Base-by-base conservation (phyloP, 2,113 vertebrate genomes). In the Myodes glareolus region DNA sequence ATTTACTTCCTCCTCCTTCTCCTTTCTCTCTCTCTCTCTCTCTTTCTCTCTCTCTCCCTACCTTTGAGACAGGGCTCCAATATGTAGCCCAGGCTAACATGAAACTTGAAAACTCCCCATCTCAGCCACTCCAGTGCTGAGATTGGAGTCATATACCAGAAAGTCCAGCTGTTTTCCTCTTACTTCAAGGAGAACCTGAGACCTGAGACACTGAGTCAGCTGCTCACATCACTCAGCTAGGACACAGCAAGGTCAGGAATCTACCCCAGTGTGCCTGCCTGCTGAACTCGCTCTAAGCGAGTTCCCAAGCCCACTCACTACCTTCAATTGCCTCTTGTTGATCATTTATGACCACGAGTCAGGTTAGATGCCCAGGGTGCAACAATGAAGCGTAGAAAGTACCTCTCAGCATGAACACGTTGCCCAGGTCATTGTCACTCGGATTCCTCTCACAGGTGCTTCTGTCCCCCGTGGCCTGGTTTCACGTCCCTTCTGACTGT, bases 401-500 rank as follows among this genome's bases (percentile, higher is more conserved):
- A 11, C 31, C 12, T 76, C 17, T 31, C 67, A 4, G 27, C 10
- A n/a, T 14, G 19, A 80, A 72, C 33, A 31, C 19, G 27, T 6
- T n/a, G 0, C 67, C 42, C 65, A 25, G 50, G 52, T 72, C 36
- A 23, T 0, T 6, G 2, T 36, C 42, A 23, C 63, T 78, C 61
- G 39, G 94, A 61, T 25, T 29, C 68, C 31, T 47, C 33, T 70
- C 75, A 73, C 3, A 42, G 29, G 16, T 1, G 33, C 13, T 50
- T 50, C 68, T 80, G 31, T 31, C 29, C 33, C 45, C 39, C 0
- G 0, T 16, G 27, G n/a, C 45, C 52, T 85, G 42, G 33, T 55
- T 81, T 45, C 27, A 1, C 7, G 9, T 67, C n/a, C 1, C n/a
- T 0, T 7, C 1, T 33, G 16, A 9, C 1, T 90, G 1, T n/a